Percentiles rank a stretch among this genome's conserved stretches.
These are phyloP conservation scores for Choristoneura fumiferana DNA, from an alignment of 1,140 invertebrate species.

Conservation along the genomic window DNA sequence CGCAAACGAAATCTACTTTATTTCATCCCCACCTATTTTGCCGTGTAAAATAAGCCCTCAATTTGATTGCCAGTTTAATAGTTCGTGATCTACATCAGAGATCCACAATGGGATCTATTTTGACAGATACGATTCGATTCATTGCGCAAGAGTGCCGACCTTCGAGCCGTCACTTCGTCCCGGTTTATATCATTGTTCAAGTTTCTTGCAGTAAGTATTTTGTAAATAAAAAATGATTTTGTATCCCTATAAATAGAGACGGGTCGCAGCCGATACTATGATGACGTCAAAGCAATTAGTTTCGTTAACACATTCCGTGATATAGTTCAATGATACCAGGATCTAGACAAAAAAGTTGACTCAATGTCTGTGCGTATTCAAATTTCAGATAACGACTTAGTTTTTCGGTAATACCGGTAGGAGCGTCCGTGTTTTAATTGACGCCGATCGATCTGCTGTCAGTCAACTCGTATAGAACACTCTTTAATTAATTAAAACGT, in stretches of 20 bases:
- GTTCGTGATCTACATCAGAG: conserved; percentile 37
- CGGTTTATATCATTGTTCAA: conserved; percentile 26
- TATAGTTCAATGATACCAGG: not conserved
- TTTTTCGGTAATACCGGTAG: not conserved
- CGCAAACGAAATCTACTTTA: too few relatives aligned
- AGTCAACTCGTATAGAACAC: not conserved
- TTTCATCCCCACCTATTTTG: too few relatives aligned
- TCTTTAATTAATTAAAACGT: conserved; percentile 19
- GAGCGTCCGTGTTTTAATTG: not conserved
- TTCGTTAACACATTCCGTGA: too few relatives aligned
- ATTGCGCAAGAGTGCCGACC: conserved; percentile 38
- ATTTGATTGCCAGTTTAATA: conserved; percentile 11
- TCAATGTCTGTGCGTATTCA: too few relatives aligned
- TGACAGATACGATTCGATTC: conserved; percentile 39
- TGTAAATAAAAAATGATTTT: not conserved
- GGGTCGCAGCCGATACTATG: too few relatives aligned
- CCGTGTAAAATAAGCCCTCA: too few relatives aligned
- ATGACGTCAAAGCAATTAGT: too few relatives aligned
- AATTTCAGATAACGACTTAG: not conserved
- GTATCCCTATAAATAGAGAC: not conserved
- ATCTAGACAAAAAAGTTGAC: not conserved
- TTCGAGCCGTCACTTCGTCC: conserved; percentile 33
- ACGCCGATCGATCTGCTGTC: conserved; percentile 2
- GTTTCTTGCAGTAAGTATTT: conserved; percentile 11
- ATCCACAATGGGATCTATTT: conserved; percentile 40